These are phyloP conservation scores for Drosophila mauritiana DNA, from an alignment of 1,140 invertebrate genomes.

Conservation along the genomic window DNA sequence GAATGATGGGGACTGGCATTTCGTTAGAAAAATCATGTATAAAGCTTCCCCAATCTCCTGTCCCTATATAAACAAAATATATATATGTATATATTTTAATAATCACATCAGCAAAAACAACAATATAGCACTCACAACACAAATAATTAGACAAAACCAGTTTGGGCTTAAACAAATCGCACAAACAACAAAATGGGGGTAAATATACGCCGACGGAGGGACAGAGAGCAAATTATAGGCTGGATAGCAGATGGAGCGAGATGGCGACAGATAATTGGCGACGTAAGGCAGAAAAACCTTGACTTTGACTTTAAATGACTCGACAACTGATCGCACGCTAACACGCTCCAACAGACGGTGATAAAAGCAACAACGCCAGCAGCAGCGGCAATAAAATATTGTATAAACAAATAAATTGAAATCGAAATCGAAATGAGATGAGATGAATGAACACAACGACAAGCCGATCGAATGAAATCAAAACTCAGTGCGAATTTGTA, in stretches of 20 bases:
- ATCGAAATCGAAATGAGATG: slow-evolving; percentile 73
- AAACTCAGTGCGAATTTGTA: slow-evolving; percentile 45
- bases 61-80: slow-evolving; percentile 7
- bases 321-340: slow-evolving; percentile 58
- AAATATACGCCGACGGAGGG: slow-evolving; percentile 33
- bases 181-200: slow-evolving; percentile 52
- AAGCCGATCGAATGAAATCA: slow-evolving; percentile 27
- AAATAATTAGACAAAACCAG: slow-evolving; percentile 82
- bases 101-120: slow-evolving; percentile 58
- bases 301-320: slow-evolving; percentile 85
- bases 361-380: slow-evolving; percentile 18
- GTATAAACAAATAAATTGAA: slow-evolving; percentile 80
- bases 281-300: slow-evolving; percentile 84
- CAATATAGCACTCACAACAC: slow-evolving; percentile 35
- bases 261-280: slow-evolving; percentile 71
- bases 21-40: slow-evolving; percentile 64
- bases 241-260: slow-evolving; percentile 28
- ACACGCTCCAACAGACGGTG: slow-evolving; percentile 50
- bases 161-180: slow-evolving; percentile 66
- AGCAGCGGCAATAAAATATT: slow-evolving; percentile 59
- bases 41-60: slow-evolving; percentile 12
- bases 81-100: slow-evolving; percentile 49
- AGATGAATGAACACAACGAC: slow-evolving; percentile 67
- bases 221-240: slow-evolving; percentile 17
- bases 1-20: slow-evolving; percentile 53